Percentiles rank a stretch among this genome's conserved stretches.
Conservation (phyloP, 1,140 invertebrate genomes). For the Rhizoglyphus robini region DNA sequence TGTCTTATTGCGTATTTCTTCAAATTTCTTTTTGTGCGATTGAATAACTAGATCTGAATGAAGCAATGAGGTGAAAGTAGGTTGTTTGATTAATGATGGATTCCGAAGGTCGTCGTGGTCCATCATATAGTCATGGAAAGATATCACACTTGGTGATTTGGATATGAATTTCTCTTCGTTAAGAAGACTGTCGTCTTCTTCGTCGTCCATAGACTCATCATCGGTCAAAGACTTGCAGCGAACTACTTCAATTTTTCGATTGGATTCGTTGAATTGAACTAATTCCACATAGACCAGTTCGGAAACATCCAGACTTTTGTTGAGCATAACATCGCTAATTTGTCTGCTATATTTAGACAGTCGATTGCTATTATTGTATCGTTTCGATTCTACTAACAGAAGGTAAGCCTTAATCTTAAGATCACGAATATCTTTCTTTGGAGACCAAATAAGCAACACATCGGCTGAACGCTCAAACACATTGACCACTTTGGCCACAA, state of each 20-base stretch:
- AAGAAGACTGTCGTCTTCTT: neutral
- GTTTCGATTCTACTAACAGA: neutral
- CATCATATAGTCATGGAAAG: slow-evolving; percentile 13
- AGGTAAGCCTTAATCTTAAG: slow-evolving; percentile 10
- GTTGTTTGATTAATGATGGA: neutral
- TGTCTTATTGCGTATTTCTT: neutral
- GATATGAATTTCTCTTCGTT: neutral
- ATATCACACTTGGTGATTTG: neutral
- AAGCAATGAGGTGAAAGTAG: neutral
- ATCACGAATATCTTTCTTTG: slow-evolving; percentile 1
- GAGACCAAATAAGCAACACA: neutral
- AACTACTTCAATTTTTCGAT: neutral
- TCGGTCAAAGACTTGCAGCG: neutral
- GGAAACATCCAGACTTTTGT: neutral
- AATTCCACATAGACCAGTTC: slow-evolving; percentile 12
- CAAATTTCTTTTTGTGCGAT: slow-evolving; percentile 1
- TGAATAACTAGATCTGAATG: neutral
- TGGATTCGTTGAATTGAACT: neutral
- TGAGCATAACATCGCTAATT: neutral
- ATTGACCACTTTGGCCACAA: slow-evolving; percentile 1
- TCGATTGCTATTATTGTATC: slow-evolving; percentile 5
- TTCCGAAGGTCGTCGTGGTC: neutral
- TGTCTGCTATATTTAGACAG: neutral
- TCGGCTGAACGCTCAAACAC: neutral
- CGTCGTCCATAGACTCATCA: neutral